Base-by-base conservation (phyloP, 1,140 invertebrate species). In the Cyrtorhinus lividipennis region DNA sequence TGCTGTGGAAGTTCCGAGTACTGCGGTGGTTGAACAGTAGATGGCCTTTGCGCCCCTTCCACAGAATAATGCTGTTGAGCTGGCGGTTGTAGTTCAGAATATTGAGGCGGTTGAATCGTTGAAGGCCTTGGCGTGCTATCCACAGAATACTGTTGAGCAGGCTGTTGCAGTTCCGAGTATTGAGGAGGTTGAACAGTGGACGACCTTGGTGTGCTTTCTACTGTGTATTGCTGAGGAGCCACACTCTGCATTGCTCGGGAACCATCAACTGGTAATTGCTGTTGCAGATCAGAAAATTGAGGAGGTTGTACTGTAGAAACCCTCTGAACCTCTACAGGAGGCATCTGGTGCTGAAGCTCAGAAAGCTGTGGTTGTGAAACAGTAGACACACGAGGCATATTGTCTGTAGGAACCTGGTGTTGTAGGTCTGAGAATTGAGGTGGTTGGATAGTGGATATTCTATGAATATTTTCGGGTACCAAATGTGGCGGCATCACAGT, bases 401-500 rank as follows among this genome's bases (percentile, higher is more conserved):
- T 20, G 3, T 59, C 58, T 18, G 24, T 26, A 13, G 58, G 25
- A 2, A 27, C 24, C 26, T 59, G 58, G 10, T 24, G 18, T 22
- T 58, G 66, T 56, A 71, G 60, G 59, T 53, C 48, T 53, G 48
- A 53, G 20, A 53, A 53, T 59, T 75, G 73, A 56, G 75, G 72
- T 13, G 72, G 67, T 61, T 76, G 75, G 20, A 73, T 62, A 46
- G 64, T 65, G 30, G 64, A 65, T n/a, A 65, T 63, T 45, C 64
- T 59, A 56, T 48, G 61, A 8, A 30, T 18, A 5, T 59, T 26
- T 30, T 13, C 15, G 15, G 58, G 25, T 8, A 27, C n/a, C 10
- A 53, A 53, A 57, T 75, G 73, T 56, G 75, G 72, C 13, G 72
- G 67, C 61, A 76, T 75, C 22, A 73, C 62, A 65, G 30, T 62